Evolutionary conservation across 2,797 vertebrate species (phyloP), one percentile per base, ranked within the genome.

Genomic region (Euphonia xanthogaster): DNA sequence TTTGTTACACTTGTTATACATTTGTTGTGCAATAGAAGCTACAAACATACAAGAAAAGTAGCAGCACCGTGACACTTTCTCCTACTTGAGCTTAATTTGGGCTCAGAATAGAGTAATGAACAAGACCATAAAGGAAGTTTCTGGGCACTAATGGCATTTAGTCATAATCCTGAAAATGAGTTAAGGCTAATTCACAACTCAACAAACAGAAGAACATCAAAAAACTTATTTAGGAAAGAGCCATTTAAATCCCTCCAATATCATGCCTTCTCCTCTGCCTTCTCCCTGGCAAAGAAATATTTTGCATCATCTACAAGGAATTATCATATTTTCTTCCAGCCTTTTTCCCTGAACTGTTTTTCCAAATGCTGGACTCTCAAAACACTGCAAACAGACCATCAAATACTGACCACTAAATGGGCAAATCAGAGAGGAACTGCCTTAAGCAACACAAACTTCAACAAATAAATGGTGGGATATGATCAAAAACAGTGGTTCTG

Each of bases 321-420:
- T 98, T 97, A 98, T 96, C 95, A 95, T 98, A 96, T 98, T 98
- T 98, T 81, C 97, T 95, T 81, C 89, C 95, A 94, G 97, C 97
- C 51, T 40, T 98, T 95, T 92, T 94, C 27, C 60, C 53, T 57
- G 95, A 97, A 94, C 94, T 91, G 58, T 90, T 97, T 98, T 97
- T 97, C 94, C 85, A 92, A 97, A 97, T 96, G 97, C 98, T 73
- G 91, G 98, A 96, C 98, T 98, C 98, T 98, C 98, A 98, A 96
- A 98, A 97, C 97, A 98, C 97, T 98, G 98, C 98, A 98, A 99
- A 98, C 92, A 98, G 99, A 99, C 99, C 99, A 99, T 99, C 99
- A 99, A 99, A 97, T 98, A 97, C 96, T 96, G 98, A 98, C 96
- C 97, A 98, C 97, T 97, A 98, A 98, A 98, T 89, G 96, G 97